These are phyloP conservation scores for Eupithecia centaureata DNA, from an alignment of 2,888 invertebrate species.

Conservation along the genomic window DNA sequence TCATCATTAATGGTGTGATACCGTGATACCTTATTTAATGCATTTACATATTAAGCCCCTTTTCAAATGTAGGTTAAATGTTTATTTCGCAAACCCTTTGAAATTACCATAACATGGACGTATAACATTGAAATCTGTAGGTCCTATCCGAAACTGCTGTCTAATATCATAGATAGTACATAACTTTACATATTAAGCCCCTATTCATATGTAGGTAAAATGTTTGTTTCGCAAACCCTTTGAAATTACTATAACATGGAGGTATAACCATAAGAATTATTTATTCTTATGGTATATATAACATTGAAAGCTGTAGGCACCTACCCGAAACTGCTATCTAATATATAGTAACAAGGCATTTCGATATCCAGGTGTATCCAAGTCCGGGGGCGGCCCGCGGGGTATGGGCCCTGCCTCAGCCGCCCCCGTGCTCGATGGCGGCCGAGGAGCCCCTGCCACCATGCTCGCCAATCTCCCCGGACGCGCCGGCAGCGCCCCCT, in stretches of 20 bases:
- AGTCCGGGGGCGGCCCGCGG: conserved; percentile 95
- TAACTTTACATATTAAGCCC: too few species aligned
- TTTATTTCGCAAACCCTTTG: neutral
- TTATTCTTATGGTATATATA: too few species aligned
- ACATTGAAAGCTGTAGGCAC: neutral
- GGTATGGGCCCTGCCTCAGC: conserved; percentile 93
- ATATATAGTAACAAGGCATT: neutral
- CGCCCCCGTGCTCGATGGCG: conserved; percentile 91
- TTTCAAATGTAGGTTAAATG: too few species aligned
- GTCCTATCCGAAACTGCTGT: too few species aligned
- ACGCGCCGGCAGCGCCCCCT: conserved; percentile 72
- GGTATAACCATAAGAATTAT: too few species aligned
- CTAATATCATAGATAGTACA: too few species aligned
- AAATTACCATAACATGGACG: neutral
- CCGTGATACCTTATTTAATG: too few species aligned
- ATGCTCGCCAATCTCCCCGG: conserved; percentile 77
- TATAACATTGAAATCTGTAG: neutral
- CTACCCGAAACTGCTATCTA: too few species aligned
- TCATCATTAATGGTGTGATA: neutral
- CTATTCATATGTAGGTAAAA: too few species aligned
- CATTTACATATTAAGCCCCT: too few species aligned
- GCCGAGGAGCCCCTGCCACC: conserved; percentile 85
- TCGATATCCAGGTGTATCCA: conserved; percentile 86
- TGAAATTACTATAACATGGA: neutral
- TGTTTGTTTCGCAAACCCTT: neutral